Conservation (phyloP, 2,888 invertebrate genomes). For the Osedax fenrisi region DNA sequence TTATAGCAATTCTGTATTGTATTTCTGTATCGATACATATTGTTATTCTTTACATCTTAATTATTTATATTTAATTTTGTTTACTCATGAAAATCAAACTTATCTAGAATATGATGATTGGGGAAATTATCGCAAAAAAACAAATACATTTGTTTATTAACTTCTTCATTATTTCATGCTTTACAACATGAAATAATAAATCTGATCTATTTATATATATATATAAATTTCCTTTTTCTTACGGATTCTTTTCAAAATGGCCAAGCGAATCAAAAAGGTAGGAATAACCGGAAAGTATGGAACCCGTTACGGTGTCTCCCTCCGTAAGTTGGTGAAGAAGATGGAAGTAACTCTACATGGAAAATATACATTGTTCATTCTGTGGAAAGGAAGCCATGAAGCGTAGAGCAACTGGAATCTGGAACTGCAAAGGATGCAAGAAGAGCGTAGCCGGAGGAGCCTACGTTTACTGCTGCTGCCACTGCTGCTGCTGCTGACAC, state of each 20-base stretch:
- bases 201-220: too few relatives aligned
- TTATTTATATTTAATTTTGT: too few relatives aligned
- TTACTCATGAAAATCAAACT: too few relatives aligned
- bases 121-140: too few relatives aligned
- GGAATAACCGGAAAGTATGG: constrained; percentile 99
- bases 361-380: constrained; percentile 96
- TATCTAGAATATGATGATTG: too few relatives aligned
- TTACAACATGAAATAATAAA: too few relatives aligned
- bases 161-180: too few relatives aligned
- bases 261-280: constrained; percentile 99
- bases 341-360: constrained; percentile 99
- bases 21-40: too few relatives aligned
- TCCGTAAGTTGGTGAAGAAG: constrained; percentile 98
- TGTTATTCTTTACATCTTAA: too few relatives aligned
- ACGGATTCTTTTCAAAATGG: constrained; percentile 46
- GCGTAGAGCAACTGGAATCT: constrained; percentile 88
- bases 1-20: too few relatives aligned
- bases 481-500: constrained; percentile 89
- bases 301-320: constrained; percentile 92
- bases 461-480: constrained; percentile 74
- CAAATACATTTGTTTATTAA: too few relatives aligned
- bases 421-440: constrained; percentile 92
- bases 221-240: not conserved
- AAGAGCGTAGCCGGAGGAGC: constrained; percentile 94
- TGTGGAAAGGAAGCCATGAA: constrained; percentile 99